phyloP scores from a whole-genome alignment of 2,888 invertebrate genomes.

The Amphipyra berbera region DNA sequence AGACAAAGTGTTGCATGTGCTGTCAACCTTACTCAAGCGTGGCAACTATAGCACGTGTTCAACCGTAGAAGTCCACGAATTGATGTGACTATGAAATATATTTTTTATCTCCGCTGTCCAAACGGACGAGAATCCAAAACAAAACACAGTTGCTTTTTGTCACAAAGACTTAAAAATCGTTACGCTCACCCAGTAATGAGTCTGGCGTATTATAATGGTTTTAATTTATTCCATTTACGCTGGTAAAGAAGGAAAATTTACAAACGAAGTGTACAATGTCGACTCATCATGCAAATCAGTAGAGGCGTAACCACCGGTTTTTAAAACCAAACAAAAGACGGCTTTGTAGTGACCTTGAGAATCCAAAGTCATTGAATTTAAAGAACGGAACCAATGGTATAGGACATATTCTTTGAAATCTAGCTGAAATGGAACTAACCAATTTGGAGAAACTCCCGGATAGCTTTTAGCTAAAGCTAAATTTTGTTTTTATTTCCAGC shows the following conservation, averaged over 20 bases:
- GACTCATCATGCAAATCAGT: conserved; percentile 58
- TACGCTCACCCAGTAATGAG: conserved; percentile 47
- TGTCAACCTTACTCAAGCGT: too few relatives aligned
- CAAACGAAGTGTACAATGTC: conserved; percentile 51
- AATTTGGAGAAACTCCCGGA: conserved; percentile 75
- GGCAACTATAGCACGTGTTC: too few relatives aligned
- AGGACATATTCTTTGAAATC: conserved; percentile 71
- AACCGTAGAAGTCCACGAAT: too few relatives aligned
- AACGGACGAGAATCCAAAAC: too few relatives aligned
- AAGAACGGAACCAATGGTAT: conserved; percentile 58
- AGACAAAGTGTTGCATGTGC: too few relatives aligned
- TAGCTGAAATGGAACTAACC: conserved; percentile 76
- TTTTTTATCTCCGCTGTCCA: too few relatives aligned
- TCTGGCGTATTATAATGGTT: conserved; percentile 48
- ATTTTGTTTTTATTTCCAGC: conserved; percentile 65
- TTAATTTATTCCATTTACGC: conserved; percentile 56
- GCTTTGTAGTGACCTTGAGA: conserved; percentile 22
- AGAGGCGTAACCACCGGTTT: conserved; percentile 35
- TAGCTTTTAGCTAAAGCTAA: conserved; percentile 72
- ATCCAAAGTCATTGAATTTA: conserved; percentile 7
- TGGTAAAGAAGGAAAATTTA: conserved; percentile 43
- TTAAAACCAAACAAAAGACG: conserved; percentile 44
- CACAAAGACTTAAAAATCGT: conserved; percentile 38
- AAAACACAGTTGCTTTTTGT: conserved; percentile 21
- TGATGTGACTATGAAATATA: too few relatives aligned